These are phyloP conservation scores for Stenolophus ochropezus DNA, from an alignment of 2,888 invertebrate species.

Conservation along the genomic window DNA sequence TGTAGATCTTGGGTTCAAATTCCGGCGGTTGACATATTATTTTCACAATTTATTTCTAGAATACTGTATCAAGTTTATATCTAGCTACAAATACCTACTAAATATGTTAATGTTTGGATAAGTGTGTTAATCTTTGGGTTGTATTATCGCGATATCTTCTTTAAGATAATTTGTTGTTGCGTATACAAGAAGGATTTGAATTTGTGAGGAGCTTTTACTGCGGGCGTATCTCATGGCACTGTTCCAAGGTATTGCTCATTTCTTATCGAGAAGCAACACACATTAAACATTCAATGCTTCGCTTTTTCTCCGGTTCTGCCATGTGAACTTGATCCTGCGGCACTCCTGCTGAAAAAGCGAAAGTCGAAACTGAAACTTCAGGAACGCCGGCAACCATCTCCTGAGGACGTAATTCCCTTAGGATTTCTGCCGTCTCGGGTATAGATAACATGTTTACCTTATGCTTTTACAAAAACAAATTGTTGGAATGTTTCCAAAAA, in stretches of 20 bases:
- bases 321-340: conserved; percentile 32
- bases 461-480: not conserved
- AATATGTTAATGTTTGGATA: too few species aligned
- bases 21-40: too few species aligned
- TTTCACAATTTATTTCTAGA: too few species aligned
- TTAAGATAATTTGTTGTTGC: conserved; percentile 37
- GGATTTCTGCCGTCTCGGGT: not conserved
- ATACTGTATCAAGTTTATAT: too few species aligned
- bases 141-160: conserved; percentile 15
- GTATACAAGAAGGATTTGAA: conserved; percentile 18
- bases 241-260: conserved; percentile 43
- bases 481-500: not conserved
- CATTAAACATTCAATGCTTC: conserved; percentile 39
- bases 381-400: not conserved
- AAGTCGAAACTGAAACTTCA: conserved; percentile 7
- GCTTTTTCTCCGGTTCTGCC: not conserved
- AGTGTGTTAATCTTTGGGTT: too few species aligned
- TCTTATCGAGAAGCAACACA: conserved; percentile 22
- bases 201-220: conserved; percentile 36
- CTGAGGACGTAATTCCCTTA: not conserved
- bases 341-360: conserved; percentile 6
- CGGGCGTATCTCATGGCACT: conserved; percentile 27
- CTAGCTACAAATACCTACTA: too few species aligned
- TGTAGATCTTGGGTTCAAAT: too few species aligned
- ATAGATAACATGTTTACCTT: conserved; percentile 3